Evolutionary conservation across 2,888 invertebrate genomes (phyloP).

Genomic region (Petrophora chlorosata): DNA sequence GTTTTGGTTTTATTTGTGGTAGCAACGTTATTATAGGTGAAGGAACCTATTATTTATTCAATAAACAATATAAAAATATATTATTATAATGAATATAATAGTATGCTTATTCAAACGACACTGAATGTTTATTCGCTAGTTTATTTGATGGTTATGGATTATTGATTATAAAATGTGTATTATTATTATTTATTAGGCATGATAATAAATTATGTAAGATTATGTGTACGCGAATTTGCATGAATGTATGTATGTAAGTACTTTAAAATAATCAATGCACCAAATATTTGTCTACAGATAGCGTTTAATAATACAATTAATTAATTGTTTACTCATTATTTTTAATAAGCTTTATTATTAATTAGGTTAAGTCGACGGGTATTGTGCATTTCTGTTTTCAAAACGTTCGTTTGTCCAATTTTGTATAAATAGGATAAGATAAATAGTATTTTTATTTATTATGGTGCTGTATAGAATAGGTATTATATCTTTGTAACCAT

Average conservation of each 20-base stretch:
- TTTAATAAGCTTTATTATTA: slow-evolving; percentile 34
- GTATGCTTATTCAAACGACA: slow-evolving; percentile 49
- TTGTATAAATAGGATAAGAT: slow-evolving; percentile 67
- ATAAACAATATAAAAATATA: slow-evolving; percentile 25
- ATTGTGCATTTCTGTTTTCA: slow-evolving; percentile 73
- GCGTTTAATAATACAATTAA: slow-evolving; percentile 41
- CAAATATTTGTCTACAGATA: slow-evolving; percentile 51
- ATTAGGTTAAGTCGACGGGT: slow-evolving; percentile 77
- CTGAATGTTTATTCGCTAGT: slow-evolving; percentile 35
- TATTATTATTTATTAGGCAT: slow-evolving; percentile 14
- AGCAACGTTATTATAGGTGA: slow-evolving; percentile 14
- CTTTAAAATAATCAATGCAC: slow-evolving; percentile 57
- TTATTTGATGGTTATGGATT: slow-evolving; percentile 34
- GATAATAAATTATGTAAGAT: slow-evolving; percentile 34
- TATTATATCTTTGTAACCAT: slow-evolving; percentile 46
- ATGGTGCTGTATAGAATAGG: slow-evolving; percentile 66
- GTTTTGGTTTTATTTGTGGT: slow-evolving; percentile 38
- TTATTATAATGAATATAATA: slow-evolving; percentile 34
- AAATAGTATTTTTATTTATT: slow-evolving; percentile 47
- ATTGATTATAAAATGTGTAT: slow-evolving; percentile 14
- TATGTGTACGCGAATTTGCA: slow-evolving; percentile 36
- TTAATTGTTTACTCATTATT: slow-evolving; percentile 35
- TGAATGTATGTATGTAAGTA: slow-evolving; percentile 23
- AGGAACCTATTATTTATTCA: slow-evolving; percentile 14
- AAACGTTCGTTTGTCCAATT: slow-evolving; percentile 73